These are phyloP conservation scores for Ctenopoma kingsleyae DNA, from an alignment of 2,797 vertebrate genomes.

Conservation along the genomic window DNA sequence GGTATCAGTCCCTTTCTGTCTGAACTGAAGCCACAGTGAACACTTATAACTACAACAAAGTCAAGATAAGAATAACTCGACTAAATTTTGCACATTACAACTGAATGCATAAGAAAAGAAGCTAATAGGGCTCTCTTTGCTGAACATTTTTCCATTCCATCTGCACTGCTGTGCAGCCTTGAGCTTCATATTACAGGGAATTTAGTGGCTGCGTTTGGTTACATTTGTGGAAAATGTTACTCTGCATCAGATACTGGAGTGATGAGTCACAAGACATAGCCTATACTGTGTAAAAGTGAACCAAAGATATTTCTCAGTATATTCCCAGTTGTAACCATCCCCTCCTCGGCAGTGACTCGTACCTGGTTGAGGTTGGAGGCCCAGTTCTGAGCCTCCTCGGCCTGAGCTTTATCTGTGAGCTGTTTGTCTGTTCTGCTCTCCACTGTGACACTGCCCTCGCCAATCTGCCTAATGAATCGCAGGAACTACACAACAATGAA, in stretches of 20 bases:
- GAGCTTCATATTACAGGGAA: slow-evolving; percentile 68
- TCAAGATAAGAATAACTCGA: slow-evolving; percentile 18
- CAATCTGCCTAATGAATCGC: slow-evolving; percentile 99
- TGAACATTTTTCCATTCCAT: slow-evolving; percentile 63
- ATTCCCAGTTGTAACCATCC: slow-evolving; percentile 57
- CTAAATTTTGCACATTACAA: slow-evolving; percentile 13
- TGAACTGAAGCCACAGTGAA: slow-evolving; percentile 14
- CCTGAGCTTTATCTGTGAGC: slow-evolving; percentile 91
- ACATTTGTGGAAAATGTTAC: slow-evolving; percentile 74
- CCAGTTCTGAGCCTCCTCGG: slow-evolving; percentile 97
- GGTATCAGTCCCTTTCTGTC: slow-evolving; percentile 15
- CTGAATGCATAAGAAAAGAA: slow-evolving; percentile 18
- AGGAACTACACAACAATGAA: slow-evolving; percentile 92
- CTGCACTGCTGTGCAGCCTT: slow-evolving; percentile 49
- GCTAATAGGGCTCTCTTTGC: slow-evolving; percentile 31
- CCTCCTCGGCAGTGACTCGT: slow-evolving; percentile 79
- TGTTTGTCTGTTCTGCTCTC: slow-evolving; percentile 94
- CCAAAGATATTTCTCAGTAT: slow-evolving; percentile 34
- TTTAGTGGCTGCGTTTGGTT: slow-evolving; percentile 66
- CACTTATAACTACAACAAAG: slow-evolving; percentile 11
- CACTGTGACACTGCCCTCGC: slow-evolving; percentile 98
- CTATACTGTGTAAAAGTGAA: slow-evolving; percentile 56
- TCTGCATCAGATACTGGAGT: slow-evolving; percentile 56
- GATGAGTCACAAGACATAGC: slow-evolving; percentile 66
- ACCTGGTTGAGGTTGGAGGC: slow-evolving; percentile 99